These are phyloP conservation scores for Tetragonula clypearis DNA, from an alignment of 1,140 invertebrate genomes.

Conservation along the genomic window DNA sequence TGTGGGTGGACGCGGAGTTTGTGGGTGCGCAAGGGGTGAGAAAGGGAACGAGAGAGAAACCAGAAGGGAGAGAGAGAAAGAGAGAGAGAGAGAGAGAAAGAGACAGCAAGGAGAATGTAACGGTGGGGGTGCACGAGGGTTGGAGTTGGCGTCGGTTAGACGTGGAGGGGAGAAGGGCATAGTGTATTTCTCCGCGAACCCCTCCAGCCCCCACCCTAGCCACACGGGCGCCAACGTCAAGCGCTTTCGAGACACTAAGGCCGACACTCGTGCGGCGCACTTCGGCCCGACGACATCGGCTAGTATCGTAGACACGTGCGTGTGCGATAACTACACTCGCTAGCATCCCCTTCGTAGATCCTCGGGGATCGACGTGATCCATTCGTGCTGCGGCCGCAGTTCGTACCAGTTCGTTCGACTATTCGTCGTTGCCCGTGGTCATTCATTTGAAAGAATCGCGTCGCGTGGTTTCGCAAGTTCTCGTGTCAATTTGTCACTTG, in stretches of 20 bases:
- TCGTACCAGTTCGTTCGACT: neutral
- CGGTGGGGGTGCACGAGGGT: constrained; percentile 51
- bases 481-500: neutral
- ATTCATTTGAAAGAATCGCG: neutral
- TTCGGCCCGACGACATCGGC: constrained; percentile 75
- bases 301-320: constrained; percentile 44
- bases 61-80: constrained; percentile 1
- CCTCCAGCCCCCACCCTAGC: constrained; percentile 66
- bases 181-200: constrained; percentile 65
- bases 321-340: neutral
- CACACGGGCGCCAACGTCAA: constrained; percentile 73
- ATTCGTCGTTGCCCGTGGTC: neutral
- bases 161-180: constrained; percentile 33
- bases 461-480: neutral
- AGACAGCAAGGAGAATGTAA: constrained; percentile 3
- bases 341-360: neutral
- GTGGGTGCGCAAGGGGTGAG: constrained; percentile 33
- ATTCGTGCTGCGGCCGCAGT: neutral
- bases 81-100: neutral
- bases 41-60: constrained; percentile 16
- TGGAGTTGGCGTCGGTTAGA: constrained; percentile 28
- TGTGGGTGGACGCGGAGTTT: constrained; percentile 61
- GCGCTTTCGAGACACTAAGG: constrained; percentile 76
- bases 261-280: constrained; percentile 78
- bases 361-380: neutral